Evolutionary conservation across 2,888 invertebrate species (phyloP).

Genomic region (Pachycephus smyrnensis): DNA sequence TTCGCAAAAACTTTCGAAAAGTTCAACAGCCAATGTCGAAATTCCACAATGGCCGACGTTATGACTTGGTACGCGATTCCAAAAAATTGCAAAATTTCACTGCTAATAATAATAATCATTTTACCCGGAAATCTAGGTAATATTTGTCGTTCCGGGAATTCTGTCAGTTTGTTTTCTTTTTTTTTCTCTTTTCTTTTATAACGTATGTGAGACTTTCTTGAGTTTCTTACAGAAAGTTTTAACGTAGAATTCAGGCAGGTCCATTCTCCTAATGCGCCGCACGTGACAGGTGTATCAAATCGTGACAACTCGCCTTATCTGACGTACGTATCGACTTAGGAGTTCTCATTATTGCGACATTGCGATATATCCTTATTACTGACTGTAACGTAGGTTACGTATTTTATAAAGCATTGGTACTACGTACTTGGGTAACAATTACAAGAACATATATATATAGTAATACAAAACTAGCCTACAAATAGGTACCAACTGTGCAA

Average conservation of each 20-base stretch:
- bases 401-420: too few species aligned
- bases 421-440: background rate
- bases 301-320: background rate
- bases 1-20: too few species aligned
- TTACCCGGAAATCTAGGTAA: background rate
- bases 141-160: too few species aligned
- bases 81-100: background rate
- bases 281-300: background rate
- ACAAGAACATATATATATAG: background rate
- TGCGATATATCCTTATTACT: background rate
- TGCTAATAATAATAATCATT: background rate
- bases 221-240: background rate
- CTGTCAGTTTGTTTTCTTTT: background rate
- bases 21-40: background rate
- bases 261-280: background rate
- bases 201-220: background rate
- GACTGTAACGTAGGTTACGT: background rate
- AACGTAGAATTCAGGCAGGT: background rate
- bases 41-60: background rate
- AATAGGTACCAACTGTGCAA: background rate
- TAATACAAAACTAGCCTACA: background rate
- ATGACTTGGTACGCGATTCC: background rate
- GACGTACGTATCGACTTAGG: background rate
- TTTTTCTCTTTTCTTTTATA: too few species aligned
- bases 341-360: background rate